Percentiles rank a stretch among this genome's conserved stretches.
Conservation (phyloP, 2,797 vertebrate genomes). For the Allobates femoralis region DNA sequence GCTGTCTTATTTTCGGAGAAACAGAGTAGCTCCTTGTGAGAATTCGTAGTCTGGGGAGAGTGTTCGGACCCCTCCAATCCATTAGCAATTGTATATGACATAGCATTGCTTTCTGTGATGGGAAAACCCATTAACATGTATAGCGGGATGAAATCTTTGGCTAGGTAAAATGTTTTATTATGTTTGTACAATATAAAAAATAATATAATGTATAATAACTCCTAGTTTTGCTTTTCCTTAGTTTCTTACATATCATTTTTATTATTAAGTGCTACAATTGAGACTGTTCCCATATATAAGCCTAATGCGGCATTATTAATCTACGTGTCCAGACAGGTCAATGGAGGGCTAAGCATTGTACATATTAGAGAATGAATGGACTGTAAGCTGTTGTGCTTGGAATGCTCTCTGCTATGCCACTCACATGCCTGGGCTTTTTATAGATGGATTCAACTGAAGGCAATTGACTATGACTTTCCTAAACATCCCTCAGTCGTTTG, state of each 20-base stretch:
- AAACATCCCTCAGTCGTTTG: background rate
- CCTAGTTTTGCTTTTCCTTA: background rate
- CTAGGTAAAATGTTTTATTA: no score
- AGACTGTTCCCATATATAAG: background rate
- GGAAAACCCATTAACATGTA: background rate
- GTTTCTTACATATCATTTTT: background rate
- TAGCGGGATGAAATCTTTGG: no score
- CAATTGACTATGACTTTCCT: constrained; percentile 29
- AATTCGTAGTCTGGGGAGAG: no score
- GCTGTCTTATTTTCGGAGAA: no score
- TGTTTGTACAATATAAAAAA: no score
- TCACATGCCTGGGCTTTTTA: constrained; percentile 44
- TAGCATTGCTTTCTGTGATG: background rate
- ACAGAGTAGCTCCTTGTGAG: no score
- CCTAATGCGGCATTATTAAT: background rate
- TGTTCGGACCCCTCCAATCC: background rate
- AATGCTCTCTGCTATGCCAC: constrained; percentile 36
- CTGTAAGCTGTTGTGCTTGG: constrained; percentile 37
- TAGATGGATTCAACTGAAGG: constrained; percentile 32
- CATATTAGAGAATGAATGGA: constrained; percentile 29
- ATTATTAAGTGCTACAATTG: background rate
- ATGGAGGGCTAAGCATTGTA: background rate
- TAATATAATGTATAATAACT: no score
- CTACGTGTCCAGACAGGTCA: constrained; percentile 27
- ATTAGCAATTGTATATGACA: background rate